Evolutionary conservation across 2,797 vertebrate species (phyloP), one percentile per base, ranked within the genome.

Genomic region (Nyctibius grandis): DNA sequence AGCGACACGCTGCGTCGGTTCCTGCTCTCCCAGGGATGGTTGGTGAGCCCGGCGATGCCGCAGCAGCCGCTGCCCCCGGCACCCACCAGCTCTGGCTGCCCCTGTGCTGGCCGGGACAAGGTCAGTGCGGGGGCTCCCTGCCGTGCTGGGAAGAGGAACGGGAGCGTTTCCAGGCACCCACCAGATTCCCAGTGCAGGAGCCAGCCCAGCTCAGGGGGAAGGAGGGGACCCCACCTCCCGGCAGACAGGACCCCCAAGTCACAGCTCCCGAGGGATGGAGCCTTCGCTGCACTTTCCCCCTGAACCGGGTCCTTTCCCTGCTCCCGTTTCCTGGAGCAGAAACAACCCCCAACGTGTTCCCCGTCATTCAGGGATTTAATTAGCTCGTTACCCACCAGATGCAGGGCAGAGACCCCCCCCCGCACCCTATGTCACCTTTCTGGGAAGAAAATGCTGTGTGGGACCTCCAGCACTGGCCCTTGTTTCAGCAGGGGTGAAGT

Each of bases 341-440:
- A 54, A 56, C 16, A 8, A 15, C 9, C 51, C 51, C 48, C 25
- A 15, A 26, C 0, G 0, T 7, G 0, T 42, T n/a, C 50, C 34
- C 38, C 65, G 19, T 34, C 54, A 5, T 2, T 7, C 28, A 11
- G 75, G 65, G 40, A 16, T 10, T 57, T 33, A 9, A 40, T 9
- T 36, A 47, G 42, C 67, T 63, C 5, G 6, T 36, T 28, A 45
- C 54, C 31, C 25, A 9, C 34, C 2, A 54, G 68, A 11, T 3
- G 9, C 17, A 34, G 31, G 47, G 44, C n/a, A 82, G n/a, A 48
- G 15, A 20, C 12, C 56, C 26, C 15, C 15, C 29, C 19, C 22
- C 5, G 22, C 15, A 13, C 29, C 57, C n/a, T 4, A 1, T 8
- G 22, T 85, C 48, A 23, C 36, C 48, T 36, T 45, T 36, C 48